Conservation (phyloP, 2,113 vertebrate species). For the Bungarus multicinctus region DNA sequence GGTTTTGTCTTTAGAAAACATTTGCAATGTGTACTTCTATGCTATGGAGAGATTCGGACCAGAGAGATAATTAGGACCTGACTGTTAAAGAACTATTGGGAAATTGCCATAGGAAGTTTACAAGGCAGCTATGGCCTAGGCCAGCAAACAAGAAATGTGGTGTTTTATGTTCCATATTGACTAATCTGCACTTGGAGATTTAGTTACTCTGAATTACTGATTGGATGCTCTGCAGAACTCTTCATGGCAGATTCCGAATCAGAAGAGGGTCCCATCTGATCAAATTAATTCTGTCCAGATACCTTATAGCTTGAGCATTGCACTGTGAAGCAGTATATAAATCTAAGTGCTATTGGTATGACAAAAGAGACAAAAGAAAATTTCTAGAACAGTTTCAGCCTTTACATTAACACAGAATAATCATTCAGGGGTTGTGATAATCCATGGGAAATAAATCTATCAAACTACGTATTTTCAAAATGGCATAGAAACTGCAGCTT, state of each 20-base stretch:
- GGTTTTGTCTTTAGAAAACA: neutral
- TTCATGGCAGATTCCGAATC: neutral
- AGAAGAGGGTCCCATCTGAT: conserved; percentile 1
- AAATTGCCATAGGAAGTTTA: neutral
- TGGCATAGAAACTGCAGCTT: neutral
- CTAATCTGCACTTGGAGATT: conserved; percentile 20
- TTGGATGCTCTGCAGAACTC: neutral
- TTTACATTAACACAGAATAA: neutral
- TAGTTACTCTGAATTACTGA: conserved; percentile 6
- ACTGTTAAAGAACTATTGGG: conserved; percentile 25
- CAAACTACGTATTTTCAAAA: neutral
- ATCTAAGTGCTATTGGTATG: neutral
- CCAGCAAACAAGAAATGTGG: conserved; percentile 1
- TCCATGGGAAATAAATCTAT: neutral
- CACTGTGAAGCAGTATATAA: too few species aligned
- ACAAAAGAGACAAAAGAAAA: neutral
- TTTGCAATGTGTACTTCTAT: conserved; percentile 9
- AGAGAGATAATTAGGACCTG: conserved; percentile 11
- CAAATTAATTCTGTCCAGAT: conserved; percentile 14
- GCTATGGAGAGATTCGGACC: conserved; percentile 7
- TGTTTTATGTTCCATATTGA: neutral
- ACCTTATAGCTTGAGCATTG: neutral
- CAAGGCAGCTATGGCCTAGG: conserved; percentile 11
- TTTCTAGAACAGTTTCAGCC: neutral
- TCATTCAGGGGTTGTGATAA: neutral